Percentiles rank a stretch among this genome's conserved stretches.
These are phyloP conservation scores for Coilia nasus DNA, from an alignment of 2,797 vertebrate genomes.

Conservation along the genomic window DNA sequence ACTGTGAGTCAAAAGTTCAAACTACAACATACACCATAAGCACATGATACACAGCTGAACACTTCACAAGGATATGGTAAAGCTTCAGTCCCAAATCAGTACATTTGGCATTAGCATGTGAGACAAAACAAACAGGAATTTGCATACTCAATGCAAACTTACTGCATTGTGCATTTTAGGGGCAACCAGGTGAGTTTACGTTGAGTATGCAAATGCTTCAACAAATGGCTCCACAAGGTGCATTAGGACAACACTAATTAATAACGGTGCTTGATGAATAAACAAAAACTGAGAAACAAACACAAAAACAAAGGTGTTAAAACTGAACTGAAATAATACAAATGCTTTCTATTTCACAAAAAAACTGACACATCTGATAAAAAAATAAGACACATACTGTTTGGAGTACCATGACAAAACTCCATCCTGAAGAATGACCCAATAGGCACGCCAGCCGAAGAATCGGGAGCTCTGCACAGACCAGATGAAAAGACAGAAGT, in stretches of 20 bases:
- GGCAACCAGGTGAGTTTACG: too few relatives aligned
- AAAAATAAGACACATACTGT: slow-evolving; percentile 78
- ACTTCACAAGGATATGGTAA: not conserved
- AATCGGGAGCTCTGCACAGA: slow-evolving; percentile 86
- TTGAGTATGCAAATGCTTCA: too few relatives aligned
- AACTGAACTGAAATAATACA: not conserved
- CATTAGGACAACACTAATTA: not conserved
- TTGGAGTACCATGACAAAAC: slow-evolving; percentile 96
- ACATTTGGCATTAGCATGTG: not conserved
- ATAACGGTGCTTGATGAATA: not conserved
- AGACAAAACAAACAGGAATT: not conserved
- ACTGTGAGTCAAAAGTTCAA: not conserved
- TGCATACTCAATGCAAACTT: not conserved
- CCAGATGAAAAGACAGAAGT: not conserved
- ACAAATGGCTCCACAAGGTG: too few relatives aligned
- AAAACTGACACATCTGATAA: not conserved
- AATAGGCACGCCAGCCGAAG: slow-evolving; percentile 91
- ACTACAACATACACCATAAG: not conserved
- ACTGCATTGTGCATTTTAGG: not conserved
- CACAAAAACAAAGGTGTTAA: not conserved
- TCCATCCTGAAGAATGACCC: slow-evolving; percentile 91
- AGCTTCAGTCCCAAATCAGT: not conserved
- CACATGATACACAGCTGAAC: not conserved
- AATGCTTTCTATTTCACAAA: not conserved
- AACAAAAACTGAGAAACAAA: not conserved